phyloP scores from a whole-genome alignment of 35 echinoderm and acorn worm genomes.

The Heliocidaris erythrogramma region DNA sequence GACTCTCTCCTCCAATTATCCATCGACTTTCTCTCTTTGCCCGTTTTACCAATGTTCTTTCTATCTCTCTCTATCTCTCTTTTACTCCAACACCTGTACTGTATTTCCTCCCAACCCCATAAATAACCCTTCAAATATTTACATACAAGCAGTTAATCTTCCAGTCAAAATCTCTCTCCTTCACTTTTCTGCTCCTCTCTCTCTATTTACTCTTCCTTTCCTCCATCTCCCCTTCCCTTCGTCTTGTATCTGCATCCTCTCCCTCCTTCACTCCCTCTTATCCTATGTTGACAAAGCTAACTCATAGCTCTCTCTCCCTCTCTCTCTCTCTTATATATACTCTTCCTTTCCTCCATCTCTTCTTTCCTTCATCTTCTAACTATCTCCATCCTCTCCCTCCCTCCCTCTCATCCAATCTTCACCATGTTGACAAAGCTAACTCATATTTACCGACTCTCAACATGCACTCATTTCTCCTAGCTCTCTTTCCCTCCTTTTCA shows the following conservation, averaged over 20 bases:
- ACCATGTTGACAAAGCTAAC: background rate
- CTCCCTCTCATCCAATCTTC: background rate
- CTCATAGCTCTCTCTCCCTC: background rate
- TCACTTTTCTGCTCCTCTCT: background rate
- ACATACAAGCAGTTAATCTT: no score
- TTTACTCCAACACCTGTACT: no score
- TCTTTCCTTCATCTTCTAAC: background rate
- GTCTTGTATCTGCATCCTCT: background rate
- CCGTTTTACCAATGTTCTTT: no score
- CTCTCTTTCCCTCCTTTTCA: background rate
- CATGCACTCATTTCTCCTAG: background rate
- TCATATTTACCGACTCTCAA: background rate
- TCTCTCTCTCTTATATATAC: background rate
- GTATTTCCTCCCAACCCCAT: no score
- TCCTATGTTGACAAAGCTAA: no score
- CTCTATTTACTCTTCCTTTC: background rate
- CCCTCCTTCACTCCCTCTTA: no score
- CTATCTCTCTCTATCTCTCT: no score
- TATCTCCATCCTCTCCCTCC: no score
- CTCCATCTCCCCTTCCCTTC: background rate
- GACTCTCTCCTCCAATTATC: no score
- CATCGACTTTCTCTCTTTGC: no score
- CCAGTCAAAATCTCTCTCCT: background rate
- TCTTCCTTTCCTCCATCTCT: background rate
- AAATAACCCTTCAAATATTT: no score